These are phyloP conservation scores for Cephonodes hylas DNA, from an alignment of 2,888 invertebrate genomes.

Conservation along the genomic window DNA sequence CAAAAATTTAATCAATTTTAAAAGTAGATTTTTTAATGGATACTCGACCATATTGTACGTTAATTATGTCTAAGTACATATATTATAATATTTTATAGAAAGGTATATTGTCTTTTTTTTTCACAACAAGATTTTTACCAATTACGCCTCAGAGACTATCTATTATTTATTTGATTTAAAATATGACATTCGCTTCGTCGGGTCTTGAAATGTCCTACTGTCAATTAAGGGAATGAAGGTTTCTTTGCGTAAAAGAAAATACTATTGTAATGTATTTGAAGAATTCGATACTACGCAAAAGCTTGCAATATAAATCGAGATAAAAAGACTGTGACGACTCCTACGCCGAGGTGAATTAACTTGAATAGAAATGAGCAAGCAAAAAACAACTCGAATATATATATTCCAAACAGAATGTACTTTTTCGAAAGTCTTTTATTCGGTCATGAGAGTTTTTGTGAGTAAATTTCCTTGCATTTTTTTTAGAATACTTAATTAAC, in stretches of 20 bases:
- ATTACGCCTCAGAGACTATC: no score
- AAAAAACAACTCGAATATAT: neutral
- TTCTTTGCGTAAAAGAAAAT: neutral
- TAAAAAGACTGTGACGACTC: neutral
- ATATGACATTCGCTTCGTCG: no score
- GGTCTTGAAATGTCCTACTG: neutral
- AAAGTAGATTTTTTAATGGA: no score
- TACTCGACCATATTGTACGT: no score
- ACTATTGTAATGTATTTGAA: neutral
- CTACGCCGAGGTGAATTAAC: neutral
- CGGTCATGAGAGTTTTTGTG: neutral
- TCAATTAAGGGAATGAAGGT: neutral
- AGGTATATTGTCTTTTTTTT: no score
- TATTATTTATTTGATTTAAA: no score
- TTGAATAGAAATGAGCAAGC: neutral
- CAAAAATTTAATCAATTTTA: no score
- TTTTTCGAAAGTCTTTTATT: neutral
- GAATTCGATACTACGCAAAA: neutral
- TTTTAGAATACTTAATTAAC: no score
- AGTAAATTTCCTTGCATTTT: no score
- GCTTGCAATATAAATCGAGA: neutral
- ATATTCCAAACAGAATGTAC: neutral
- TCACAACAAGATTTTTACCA: no score
- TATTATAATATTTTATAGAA: no score
- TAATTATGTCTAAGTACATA: no score